Evolutionary conservation across 1,140 invertebrate genomes (phyloP).

Genomic region (Drosophila saltans): DNA sequence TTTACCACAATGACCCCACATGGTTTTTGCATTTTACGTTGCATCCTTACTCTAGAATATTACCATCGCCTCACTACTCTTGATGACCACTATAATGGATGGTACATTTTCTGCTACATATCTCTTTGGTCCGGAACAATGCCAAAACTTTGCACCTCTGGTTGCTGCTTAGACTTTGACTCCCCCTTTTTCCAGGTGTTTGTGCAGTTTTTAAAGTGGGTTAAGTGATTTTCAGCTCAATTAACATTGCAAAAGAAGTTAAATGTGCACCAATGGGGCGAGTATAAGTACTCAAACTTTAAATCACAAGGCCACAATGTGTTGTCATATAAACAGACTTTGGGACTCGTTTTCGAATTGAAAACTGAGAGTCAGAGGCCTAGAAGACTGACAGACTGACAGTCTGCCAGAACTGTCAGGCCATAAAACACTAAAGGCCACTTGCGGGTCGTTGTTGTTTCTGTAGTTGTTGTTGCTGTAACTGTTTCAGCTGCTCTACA

Average conservation of each 20-base stretch:
- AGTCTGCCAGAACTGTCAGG: constrained; percentile 36
- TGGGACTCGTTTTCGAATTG: neutral
- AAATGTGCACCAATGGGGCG: constrained; percentile 55
- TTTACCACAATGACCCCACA: constrained; percentile 2
- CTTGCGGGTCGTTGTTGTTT: constrained; percentile 42
- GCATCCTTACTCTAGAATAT: constrained; percentile 3
- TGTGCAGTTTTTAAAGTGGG: constrained; percentile 46
- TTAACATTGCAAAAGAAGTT: constrained; percentile 61
- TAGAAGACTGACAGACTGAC: constrained; percentile 45
- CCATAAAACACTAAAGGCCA: constrained; percentile 62
- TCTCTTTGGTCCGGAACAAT: constrained; percentile 10
- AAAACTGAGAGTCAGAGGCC: constrained; percentile 21
- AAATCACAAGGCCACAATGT: constrained; percentile 52
- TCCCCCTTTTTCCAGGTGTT: constrained; percentile 4
- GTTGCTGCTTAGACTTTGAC: neutral
- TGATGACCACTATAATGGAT: constrained; percentile 55
- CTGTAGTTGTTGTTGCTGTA: constrained; percentile 2
- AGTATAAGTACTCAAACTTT: constrained; percentile 47
- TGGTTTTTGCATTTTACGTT: constrained; percentile 27
- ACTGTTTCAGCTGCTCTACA: constrained; percentile 37
- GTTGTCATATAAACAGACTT: constrained; percentile 65
- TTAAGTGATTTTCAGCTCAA: constrained; percentile 78
- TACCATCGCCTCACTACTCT: neutral
- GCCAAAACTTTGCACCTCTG: constrained; percentile 1
- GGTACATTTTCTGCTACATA: constrained; percentile 12